Base-by-base conservation (phyloP, 2,888 invertebrate species). In the Matsumyia berberina region DNA sequence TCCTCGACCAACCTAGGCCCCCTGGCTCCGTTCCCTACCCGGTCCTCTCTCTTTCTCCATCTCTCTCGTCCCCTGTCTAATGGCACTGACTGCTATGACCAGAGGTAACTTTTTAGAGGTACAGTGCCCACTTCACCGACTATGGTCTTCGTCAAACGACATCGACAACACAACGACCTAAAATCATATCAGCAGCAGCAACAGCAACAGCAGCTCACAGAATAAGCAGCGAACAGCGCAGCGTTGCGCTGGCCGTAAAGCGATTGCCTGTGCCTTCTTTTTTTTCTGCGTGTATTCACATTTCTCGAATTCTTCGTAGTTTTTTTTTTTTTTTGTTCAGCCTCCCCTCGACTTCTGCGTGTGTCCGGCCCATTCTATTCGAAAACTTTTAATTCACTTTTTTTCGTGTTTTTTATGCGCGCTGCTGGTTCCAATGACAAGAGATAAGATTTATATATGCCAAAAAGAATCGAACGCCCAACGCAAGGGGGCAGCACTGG, bases 361-460 rank as follows among this genome's bases (percentile, higher is more conserved):
- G n/a, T n/a, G n/a, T 12, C 31, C 66, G 15, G 31, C 58, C 17
- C 37, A 24, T 35, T 46, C 19, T 57, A 64, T 46, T 77, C 72
- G 2, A 33, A n/a, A n/a, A 66, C 57, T 77, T 77, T 82, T 82
- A 77, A 77, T 78, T 78, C 72, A 51, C 53, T 77, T 77, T 77
- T 69, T 62, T 69, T 60, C 8, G 55, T 70, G 44, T 82, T 72
- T 55, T 67, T 82, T 82, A 66, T 82, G 58, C 66, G 69, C 44
- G 58, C 35, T 82, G 78, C 46, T 82, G 60, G 35, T 69, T 83
- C 79, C 66, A 83, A 83, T 83, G 79, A 85, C 85, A 85, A 80
- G 60, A 80, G 85, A 85, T 85, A 85, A 80, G 80, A 85, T 85
- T 85, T 85, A 80, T 80, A 73, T 67, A 80, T 85, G 85, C 85